A percentile compares a stretch with the other conserved stretches of the same genome.
Evolutionary conservation across 2,113 vertebrate species (phyloP).

Genomic region (Bufo bufo): DNA sequence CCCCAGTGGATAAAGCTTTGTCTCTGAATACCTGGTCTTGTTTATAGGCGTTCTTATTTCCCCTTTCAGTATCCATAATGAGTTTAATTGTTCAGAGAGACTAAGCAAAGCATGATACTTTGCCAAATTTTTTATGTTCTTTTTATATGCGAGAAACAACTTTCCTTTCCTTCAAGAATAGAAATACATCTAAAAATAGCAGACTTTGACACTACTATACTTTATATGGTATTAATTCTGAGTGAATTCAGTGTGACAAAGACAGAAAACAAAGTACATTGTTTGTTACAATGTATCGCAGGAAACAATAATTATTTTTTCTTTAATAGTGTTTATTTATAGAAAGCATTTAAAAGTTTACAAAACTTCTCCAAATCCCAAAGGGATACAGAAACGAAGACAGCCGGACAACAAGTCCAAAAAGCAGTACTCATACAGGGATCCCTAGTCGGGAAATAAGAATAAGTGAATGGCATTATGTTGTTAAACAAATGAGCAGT

Average conservation of each 20-base stretch:
- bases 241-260: neutral
- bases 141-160: neutral
- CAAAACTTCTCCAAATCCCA: too few species aligned
- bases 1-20: neutral
- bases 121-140: constrained; percentile 15
- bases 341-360: too few species aligned
- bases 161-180: constrained; percentile 32
- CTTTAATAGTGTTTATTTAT: too few species aligned
- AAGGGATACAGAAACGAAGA: too few species aligned
- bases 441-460: too few species aligned
- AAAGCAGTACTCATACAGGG: too few species aligned
- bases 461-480: too few species aligned
- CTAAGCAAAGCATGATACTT: neutral
- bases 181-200: constrained; percentile 35
- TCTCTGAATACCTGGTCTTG: neutral
- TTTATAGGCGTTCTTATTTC: neutral
- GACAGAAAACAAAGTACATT: constrained; percentile 4
- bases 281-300: neutral
- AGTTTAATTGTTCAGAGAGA: neutral
- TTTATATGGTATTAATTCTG: constrained; percentile 21
- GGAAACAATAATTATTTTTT: too few species aligned
- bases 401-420: too few species aligned
- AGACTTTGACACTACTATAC: neutral
- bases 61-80: neutral
- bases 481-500: too few species aligned